Evolutionary conservation across 2,888 invertebrate species (phyloP).

Genomic region (Hemaris fuciformis): DNA sequence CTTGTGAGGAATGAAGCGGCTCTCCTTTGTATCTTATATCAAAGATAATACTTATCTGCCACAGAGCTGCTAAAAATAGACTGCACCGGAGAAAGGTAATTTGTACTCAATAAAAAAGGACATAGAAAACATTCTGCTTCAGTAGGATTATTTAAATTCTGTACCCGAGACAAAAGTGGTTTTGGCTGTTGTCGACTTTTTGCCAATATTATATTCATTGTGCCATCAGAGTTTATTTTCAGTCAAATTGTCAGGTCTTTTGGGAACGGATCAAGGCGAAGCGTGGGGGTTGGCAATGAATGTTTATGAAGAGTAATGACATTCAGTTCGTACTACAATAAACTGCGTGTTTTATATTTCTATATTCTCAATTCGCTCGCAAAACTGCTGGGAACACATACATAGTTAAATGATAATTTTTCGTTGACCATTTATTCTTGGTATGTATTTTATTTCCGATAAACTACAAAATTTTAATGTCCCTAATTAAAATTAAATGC

Average conservation of each 20-base stretch:
- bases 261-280: background rate
- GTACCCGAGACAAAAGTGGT: background rate
- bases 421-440: too few species aligned
- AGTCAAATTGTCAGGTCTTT: background rate
- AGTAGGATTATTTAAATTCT: background rate
- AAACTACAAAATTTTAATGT: too few species aligned
- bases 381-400: too few species aligned
- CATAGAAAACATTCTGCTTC: background rate
- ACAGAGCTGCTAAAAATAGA: background rate
- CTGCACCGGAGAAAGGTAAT: background rate
- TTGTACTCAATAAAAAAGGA: background rate
- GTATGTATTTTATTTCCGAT: too few species aligned
- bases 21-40: background rate
- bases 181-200: background rate
- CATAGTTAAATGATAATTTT: too few species aligned
- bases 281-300: background rate
- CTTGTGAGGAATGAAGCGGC: background rate
- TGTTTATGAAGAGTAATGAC: background rate
- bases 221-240: background rate
- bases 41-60: constrained; percentile 4
- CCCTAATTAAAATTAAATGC: too few species aligned
- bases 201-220: background rate
- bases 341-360: background rate
- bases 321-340: background rate
- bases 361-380: background rate